Evolutionary conservation across 1,140 invertebrate genomes (phyloP).

Genomic region (Conus betulinus): DNA sequence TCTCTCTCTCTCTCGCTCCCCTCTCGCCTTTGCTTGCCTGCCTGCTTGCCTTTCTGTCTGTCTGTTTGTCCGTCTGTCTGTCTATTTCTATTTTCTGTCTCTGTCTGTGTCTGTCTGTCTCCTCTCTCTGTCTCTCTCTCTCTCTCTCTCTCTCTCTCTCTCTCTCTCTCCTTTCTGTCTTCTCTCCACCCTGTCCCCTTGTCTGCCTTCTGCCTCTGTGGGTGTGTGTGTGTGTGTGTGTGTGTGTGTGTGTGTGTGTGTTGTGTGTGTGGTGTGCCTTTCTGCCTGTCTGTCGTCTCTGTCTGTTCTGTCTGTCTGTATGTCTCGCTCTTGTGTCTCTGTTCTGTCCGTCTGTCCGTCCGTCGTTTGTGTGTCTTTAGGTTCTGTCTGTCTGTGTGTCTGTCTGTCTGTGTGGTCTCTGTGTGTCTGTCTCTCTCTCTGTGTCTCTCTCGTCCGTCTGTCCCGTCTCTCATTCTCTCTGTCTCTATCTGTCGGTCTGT

Average conservation of each 20-base stretch:
- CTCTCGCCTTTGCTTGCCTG: neutral
- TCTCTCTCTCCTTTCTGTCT: neutral
- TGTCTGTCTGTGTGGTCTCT: neutral
- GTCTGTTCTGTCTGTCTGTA: neutral
- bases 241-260: too few species aligned
- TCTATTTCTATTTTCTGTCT: neutral
- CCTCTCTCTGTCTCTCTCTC: neutral
- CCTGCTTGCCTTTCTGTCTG: neutral
- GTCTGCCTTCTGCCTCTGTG: neutral
- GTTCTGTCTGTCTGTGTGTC: neutral
- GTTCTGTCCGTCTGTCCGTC: constrained; percentile 39
- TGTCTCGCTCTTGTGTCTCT: constrained; percentile 23
- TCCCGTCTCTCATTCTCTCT: constrained; percentile 7
- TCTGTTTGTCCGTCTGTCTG: neutral
- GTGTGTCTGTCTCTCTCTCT: constrained; percentile 1
- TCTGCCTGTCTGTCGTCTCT: constrained; percentile 7
- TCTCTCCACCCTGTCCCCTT: neutral
- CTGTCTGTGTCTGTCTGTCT: neutral
- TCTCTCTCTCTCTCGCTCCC: neutral
- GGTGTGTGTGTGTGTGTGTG: too few species aligned
- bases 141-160: neutral
- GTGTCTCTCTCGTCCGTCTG: neutral
- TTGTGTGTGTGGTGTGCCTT: constrained; percentile 15
- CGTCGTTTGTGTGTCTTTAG: constrained; percentile 6
- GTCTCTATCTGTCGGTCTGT: constrained; percentile 36